Evolutionary conservation across 2,797 vertebrate species (phyloP).

Genomic region (Bucorvus abyssinicus): DNA sequence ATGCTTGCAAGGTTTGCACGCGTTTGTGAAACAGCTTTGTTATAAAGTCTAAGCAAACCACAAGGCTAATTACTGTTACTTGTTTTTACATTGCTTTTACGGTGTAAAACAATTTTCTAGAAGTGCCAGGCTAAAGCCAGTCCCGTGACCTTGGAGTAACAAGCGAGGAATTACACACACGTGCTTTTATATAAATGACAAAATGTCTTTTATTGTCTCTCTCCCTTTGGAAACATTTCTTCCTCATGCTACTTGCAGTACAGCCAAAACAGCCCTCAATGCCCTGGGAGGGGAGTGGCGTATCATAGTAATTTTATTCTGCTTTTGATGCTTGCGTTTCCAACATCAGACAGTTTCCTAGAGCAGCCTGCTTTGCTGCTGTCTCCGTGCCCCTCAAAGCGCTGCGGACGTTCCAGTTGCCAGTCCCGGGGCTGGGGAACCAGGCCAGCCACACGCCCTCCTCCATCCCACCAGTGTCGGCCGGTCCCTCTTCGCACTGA

Average conservation of each 20-base stretch:
- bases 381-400: not conserved
- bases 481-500: fast-evolving
- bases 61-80: not conserved
- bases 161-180: not conserved
- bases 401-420: not conserved
- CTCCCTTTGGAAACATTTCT: not conserved
- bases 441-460: not conserved
- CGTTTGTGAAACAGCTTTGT: not conserved
- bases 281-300: not conserved
- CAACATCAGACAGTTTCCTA: not conserved
- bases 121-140: not conserved
- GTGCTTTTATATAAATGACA: not conserved
- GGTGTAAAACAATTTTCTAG: not conserved
- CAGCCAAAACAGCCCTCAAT: not conserved
- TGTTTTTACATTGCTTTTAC: not conserved
- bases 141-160: not conserved
- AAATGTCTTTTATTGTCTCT: not conserved
- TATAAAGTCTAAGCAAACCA: not conserved
- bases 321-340: not conserved
- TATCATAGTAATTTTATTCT: not conserved
- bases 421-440: not conserved
- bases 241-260: not conserved
- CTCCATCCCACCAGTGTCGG: not conserved
- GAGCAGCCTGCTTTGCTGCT: not conserved
- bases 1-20: not conserved